Evolutionary conservation across 2,888 invertebrate species (phyloP).

Genomic region (Byasa hedistus): DNA sequence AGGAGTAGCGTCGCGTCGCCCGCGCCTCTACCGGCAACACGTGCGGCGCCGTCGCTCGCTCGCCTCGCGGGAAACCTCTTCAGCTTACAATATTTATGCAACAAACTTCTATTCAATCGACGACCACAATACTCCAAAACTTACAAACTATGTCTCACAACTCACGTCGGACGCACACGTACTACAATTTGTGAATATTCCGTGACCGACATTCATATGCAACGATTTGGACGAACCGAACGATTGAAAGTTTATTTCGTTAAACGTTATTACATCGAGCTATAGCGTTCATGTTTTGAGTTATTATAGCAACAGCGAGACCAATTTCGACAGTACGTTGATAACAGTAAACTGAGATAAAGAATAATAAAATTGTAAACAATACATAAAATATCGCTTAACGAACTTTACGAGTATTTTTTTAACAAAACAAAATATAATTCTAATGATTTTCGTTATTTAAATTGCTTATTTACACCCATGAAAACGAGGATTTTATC

Average conservation of each 20-base stretch:
- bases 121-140: background rate
- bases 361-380: conserved; percentile 67
- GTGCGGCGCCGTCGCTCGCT: conserved; percentile 51
- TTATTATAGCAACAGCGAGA: conserved; percentile 67
- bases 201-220: background rate
- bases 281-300: conserved; percentile 31
- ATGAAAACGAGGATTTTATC: background rate
- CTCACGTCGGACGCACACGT: background rate
- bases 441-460: background rate
- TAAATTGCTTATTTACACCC: background rate
- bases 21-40: conserved; percentile 61
- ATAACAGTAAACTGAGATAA: conserved; percentile 68
- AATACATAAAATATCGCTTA: conserved; percentile 60
- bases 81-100: conserved; percentile 50
- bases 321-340: conserved; percentile 64
- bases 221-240: conserved; percentile 4
- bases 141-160: conserved; percentile 1
- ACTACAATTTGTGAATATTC: conserved; percentile 2
- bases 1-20: conserved; percentile 60
- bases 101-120: conserved; percentile 25
- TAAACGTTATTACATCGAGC: conserved; percentile 27
- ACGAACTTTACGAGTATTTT: conserved; percentile 59
- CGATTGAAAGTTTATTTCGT: conserved; percentile 13
- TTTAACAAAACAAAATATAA: conserved; percentile 57
- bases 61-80: conserved; percentile 47